Percentiles rank a stretch among this genome's conserved stretches.
Evolutionary conservation across 1,140 invertebrate species (phyloP).

Genomic region (Trichoplusia ni): DNA sequence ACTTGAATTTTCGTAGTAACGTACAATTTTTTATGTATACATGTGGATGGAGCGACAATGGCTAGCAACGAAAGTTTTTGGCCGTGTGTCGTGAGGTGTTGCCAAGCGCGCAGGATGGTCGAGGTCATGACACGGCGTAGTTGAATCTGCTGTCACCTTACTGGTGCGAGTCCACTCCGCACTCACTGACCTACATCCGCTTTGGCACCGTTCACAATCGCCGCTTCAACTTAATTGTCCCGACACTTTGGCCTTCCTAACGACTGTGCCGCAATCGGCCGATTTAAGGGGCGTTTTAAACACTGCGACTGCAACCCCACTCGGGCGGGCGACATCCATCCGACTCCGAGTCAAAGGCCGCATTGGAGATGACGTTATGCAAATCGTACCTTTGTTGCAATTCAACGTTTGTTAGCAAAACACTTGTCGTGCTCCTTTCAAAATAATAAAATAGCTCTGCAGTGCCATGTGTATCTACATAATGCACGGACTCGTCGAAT

Average conservation of each 20-base stretch:
- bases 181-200: constrained; percentile 77
- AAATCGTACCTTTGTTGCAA: constrained; percentile 51
- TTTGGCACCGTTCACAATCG: constrained; percentile 79
- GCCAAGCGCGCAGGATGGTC: constrained; percentile 54
- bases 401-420: constrained; percentile 52
- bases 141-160: constrained; percentile 58
- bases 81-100: constrained; percentile 35
- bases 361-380: constrained; percentile 55
- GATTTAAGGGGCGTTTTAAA: constrained; percentile 69
- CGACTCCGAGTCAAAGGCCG: constrained; percentile 54
- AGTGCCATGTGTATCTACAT: constrained; percentile 31
- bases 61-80: constrained; percentile 18
- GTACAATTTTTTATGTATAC: constrained; percentile 7
- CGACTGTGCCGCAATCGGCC: constrained; percentile 76
- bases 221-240: constrained; percentile 80
- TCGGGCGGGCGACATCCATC: constrained; percentile 53
- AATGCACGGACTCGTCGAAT: constrained; percentile 34
- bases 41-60: background rate
- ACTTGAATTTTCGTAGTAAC: no score
- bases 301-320: constrained; percentile 55
- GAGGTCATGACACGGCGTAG: constrained; percentile 49
- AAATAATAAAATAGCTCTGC: constrained; percentile 38
- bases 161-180: constrained; percentile 65
- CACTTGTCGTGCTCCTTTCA: constrained; percentile 45
- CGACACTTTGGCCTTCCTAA: constrained; percentile 78